These are phyloP conservation scores for Trinectes maculatus DNA, from an alignment of 2,113 vertebrate genomes.

Conservation along the genomic window DNA sequence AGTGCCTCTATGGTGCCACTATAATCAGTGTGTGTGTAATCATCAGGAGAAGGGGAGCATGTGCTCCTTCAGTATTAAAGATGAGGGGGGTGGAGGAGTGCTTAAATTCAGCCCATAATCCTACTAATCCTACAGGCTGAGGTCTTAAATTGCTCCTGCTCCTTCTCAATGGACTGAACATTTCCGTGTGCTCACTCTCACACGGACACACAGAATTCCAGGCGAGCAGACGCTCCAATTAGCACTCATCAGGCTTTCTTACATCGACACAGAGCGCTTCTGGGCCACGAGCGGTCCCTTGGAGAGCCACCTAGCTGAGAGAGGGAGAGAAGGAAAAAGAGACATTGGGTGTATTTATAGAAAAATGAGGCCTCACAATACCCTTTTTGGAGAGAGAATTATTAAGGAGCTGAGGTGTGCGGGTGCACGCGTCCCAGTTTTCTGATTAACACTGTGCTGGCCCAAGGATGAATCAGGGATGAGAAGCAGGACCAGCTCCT, in stretches of 20 bases:
- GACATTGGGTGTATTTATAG: slow-evolving; percentile 84
- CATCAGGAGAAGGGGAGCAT: slow-evolving; percentile 41
- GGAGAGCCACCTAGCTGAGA: slow-evolving; percentile 79
- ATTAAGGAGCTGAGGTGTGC: slow-evolving; percentile 83
- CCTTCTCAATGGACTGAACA: slow-evolving; percentile 63
- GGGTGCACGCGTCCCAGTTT: slow-evolving; percentile 83
- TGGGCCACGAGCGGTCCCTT: slow-evolving; percentile 84
- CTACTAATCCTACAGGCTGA: slow-evolving; percentile 77
- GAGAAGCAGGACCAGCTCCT: slow-evolving; percentile 75
- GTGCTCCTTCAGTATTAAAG: slow-evolving; percentile 59
- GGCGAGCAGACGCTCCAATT: slow-evolving; percentile 78
- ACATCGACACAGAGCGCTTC: slow-evolving; percentile 77
- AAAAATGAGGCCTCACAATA: slow-evolving; percentile 86
- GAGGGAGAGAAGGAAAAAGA: slow-evolving; percentile 73
- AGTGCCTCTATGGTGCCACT: not conserved
- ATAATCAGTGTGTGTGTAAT: slow-evolving; percentile 9
- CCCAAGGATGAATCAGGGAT: slow-evolving; percentile 75
- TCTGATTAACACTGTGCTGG: slow-evolving; percentile 81
- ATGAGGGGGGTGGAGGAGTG: slow-evolving; percentile 44
- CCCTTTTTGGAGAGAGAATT: slow-evolving; percentile 84
- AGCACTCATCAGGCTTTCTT: slow-evolving; percentile 72
- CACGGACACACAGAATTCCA: slow-evolving; percentile 47
- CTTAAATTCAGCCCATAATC: slow-evolving; percentile 79
- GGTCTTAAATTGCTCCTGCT: slow-evolving; percentile 74
- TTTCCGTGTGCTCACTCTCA: slow-evolving; percentile 30